Conservation (phyloP, 2,888 invertebrate genomes). For the Suillia variegata region DNA sequence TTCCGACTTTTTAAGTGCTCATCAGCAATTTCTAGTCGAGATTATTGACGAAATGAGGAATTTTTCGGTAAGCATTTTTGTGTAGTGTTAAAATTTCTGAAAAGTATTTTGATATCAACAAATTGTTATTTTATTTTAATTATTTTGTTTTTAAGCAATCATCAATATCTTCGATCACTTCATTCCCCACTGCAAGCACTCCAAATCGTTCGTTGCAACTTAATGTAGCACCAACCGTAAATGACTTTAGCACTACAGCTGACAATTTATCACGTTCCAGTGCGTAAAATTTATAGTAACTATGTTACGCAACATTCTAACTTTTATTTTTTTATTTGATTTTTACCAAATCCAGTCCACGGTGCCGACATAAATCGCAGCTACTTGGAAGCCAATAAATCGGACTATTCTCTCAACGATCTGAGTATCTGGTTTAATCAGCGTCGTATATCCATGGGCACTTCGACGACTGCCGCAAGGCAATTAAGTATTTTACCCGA, state of each 20-base stretch:
- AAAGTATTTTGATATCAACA: no score
- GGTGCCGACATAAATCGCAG: constrained; percentile 59
- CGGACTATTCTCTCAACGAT: constrained; percentile 58
- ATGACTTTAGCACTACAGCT: constrained; percentile 34
- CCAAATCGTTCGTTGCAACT: constrained; percentile 54
- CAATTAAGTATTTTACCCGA: background rate
- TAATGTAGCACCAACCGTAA: no score
- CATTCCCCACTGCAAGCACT: constrained; percentile 52
- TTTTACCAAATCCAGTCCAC: constrained; percentile 52
- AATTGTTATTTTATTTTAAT: background rate
- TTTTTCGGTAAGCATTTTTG: constrained; percentile 45
- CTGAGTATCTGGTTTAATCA: constrained; percentile 58
- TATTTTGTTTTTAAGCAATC: constrained; percentile 19
- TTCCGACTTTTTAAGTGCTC: constrained; percentile 49
- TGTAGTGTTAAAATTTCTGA: no score
- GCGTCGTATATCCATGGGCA: constrained; percentile 28
- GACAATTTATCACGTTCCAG: constrained; percentile 49
- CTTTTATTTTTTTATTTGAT: background rate
- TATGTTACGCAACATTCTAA: background rate
- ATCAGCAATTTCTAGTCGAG: constrained; percentile 51
- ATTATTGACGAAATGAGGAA: constrained; percentile 57
- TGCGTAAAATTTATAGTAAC: constrained; percentile 26
- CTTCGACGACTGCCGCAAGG: constrained; percentile 5
- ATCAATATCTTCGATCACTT: constrained; percentile 28
- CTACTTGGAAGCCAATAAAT: constrained; percentile 59